Conservation (phyloP, 2,888 invertebrate species). For the Polyploca ridens region DNA sequence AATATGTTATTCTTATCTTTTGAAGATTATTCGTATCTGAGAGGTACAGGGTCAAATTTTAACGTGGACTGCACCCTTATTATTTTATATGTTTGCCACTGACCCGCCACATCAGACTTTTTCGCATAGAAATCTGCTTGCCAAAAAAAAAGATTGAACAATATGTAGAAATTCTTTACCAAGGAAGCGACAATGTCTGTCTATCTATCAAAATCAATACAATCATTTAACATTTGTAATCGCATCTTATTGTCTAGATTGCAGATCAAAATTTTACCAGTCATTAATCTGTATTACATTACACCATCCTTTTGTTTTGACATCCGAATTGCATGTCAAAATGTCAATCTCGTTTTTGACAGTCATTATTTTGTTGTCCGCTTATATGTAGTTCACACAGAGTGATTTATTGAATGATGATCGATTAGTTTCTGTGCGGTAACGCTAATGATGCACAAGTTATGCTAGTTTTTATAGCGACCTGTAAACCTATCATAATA, state of each 20-base stretch:
- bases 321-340: background rate
- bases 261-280: background rate
- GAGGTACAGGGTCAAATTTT: too few species aligned
- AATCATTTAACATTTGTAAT: slow-evolving; percentile 2
- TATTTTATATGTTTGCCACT: too few species aligned
- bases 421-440: background rate
- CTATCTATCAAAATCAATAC: background rate
- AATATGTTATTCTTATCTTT: too few species aligned
- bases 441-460: background rate
- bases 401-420: background rate
- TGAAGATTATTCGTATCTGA: too few species aligned
- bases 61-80: too few species aligned
- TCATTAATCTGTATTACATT: background rate
- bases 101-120: too few species aligned
- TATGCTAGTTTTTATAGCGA: too few species aligned
- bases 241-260: slow-evolving; percentile 8
- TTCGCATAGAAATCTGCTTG: too few species aligned
- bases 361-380: slow-evolving; percentile 5
- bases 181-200: background rate
- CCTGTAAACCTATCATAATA: too few species aligned
- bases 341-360: slow-evolving; percentile 11
- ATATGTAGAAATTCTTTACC: background rate
- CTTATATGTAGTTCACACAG: background rate
- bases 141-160: background rate
- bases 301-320: slow-evolving; percentile 8